Evolutionary conservation across 2,888 invertebrate species (phyloP), one percentile per base, ranked within the genome.

Genomic region (Trichopoda pennipes): DNA sequence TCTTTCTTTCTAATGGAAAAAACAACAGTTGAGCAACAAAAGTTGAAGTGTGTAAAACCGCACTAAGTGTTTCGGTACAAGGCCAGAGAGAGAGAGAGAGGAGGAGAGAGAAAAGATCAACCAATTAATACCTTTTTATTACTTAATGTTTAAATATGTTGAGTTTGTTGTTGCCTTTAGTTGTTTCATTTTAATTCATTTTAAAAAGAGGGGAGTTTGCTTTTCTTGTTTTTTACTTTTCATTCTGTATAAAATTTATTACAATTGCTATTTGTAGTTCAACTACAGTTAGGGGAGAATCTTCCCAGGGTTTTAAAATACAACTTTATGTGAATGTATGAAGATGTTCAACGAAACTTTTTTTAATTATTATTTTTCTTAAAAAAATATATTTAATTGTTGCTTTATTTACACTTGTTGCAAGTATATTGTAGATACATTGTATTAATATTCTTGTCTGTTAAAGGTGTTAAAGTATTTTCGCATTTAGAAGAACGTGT

Each of bases 51-150:
- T n/a, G n/a, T n/a, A n/a, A n/a, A n/a, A n/a, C n/a, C n/a, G n/a
- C n/a, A n/a, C n/a, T n/a, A n/a, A 38, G 38, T 44, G n/a, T 6
- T 44, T 70, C 6, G n/a, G 16, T 14, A n/a, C 21, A n/a, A 23
- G 28, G 42, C 32, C 19, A 38, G 38, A 28, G 28, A 28, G 28
- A 28, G 23, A 28, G 2, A 28, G 23, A 28, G 28, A 28, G 23
- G 4, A 3, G 4, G 23, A 28, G 12, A 28, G 32, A 42, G 14
- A 56, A 56, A 66, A 76, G 53, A 69, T 61, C 53, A 73, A 82
- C 56, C 82, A 79, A 82, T 82, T 82, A 82, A 79, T 82, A 79
- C 70, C 79, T 68, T 76, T 79, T 79, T 72, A 82, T 79, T 79
- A 79, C 56, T 79, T 73, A 68, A 79, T 73, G 60, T 73, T 19